Conservation (phyloP, 92 coral and sea anemone species). For the Galaxea fascicularis region DNA sequence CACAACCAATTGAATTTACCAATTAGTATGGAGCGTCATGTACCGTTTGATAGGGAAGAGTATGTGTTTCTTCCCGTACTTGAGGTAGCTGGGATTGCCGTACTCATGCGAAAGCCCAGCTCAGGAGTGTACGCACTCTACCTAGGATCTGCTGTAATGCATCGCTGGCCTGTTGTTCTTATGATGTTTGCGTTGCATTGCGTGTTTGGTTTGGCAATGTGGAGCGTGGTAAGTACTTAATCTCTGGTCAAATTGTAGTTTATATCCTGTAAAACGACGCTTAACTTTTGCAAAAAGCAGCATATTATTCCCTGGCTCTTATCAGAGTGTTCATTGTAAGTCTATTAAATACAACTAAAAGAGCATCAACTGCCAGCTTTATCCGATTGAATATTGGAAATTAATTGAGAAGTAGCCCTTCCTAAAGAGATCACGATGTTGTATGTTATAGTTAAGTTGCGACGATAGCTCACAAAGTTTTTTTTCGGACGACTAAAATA, state of each 20-base stretch:
- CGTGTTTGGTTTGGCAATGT: conserved; percentile 18
- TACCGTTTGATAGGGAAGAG: conserved; percentile 8
- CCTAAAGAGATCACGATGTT: no score
- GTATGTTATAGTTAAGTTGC: no score
- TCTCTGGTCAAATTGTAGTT: background rate
- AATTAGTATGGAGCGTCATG: conserved; percentile 12
- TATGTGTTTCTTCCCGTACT: conserved; percentile 36
- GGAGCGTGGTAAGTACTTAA: conserved; percentile 31
- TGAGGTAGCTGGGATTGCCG: conserved; percentile 43
- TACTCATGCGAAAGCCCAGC: conserved; percentile 36
- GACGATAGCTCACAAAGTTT: no score
- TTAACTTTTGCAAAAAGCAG: no score
- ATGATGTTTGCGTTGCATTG: background rate
- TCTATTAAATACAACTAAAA: no score
- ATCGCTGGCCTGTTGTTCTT: conserved; percentile 27
- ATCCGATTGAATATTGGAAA: no score
- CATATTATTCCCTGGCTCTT: no score
- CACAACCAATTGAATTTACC: conserved; percentile 21
- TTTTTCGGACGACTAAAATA: no score
- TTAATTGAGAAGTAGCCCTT: no score
- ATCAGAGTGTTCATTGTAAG: no score
- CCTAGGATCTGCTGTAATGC: conserved; percentile 17
- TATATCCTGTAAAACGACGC: background rate
- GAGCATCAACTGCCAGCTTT: no score
- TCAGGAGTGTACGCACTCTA: background rate